Evolutionary conservation across 2,113 vertebrate species (phyloP).

Genomic region (Rousettus leschenaultii): DNA sequence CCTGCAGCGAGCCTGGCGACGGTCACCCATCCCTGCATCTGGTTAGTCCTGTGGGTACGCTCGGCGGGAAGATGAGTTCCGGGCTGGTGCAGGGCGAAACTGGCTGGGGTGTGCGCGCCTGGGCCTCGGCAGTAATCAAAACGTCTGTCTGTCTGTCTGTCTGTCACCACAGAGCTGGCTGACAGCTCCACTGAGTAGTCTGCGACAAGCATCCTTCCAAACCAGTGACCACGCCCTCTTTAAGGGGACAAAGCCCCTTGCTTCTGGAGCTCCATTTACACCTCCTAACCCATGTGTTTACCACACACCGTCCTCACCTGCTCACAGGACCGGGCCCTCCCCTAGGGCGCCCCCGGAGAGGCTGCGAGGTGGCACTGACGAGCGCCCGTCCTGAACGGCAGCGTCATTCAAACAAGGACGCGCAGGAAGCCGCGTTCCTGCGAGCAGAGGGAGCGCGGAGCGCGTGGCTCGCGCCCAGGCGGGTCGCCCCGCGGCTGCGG

Average conservation of each 20-base stretch:
- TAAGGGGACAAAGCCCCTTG: background rate
- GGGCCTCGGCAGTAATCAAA: too few relatives aligned
- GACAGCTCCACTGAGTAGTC: background rate
- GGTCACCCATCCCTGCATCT: rapidly evolving
- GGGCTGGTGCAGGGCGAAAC: rapidly evolving
- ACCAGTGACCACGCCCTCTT: rapidly evolving
- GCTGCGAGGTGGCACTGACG: too few relatives aligned
- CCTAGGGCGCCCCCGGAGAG: rapidly evolving
- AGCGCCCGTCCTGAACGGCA: too few relatives aligned
- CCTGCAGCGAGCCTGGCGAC: too few relatives aligned
- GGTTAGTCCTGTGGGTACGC: rapidly evolving
- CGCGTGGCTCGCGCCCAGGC: too few relatives aligned
- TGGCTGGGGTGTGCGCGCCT: background rate
- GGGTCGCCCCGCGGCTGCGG: too few relatives aligned
- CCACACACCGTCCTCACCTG: background rate
- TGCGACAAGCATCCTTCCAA: rapidly evolving
- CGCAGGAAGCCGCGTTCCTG: too few relatives aligned
- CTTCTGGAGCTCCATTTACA: background rate
- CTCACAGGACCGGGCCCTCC: background rate
- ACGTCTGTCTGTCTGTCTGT: too few relatives aligned
- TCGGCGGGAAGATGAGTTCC: background rate
- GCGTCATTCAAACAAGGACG: too few relatives aligned
- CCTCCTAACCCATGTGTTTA: background rate
- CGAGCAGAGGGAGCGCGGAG: too few relatives aligned
- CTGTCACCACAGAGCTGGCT: too few relatives aligned